Conservation (phyloP, 2,113 vertebrate species). For the Mungos mungo region DNA sequence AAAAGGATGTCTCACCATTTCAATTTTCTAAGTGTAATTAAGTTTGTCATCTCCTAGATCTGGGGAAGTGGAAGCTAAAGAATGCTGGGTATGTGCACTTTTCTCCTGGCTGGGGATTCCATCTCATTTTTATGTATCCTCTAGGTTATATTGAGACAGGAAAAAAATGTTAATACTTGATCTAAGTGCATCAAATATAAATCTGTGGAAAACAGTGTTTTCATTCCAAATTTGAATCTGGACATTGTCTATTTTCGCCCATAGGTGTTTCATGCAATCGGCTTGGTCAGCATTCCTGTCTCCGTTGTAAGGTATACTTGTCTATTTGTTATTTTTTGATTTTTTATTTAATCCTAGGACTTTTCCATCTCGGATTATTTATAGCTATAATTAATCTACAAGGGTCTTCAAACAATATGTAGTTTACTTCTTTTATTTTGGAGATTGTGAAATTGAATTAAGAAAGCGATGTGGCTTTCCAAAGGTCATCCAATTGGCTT, state of each 20-base stretch:
- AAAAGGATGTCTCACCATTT: neutral
- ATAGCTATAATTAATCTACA: neutral
- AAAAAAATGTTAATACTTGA: neutral
- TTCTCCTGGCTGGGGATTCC: neutral
- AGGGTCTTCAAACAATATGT: neutral
- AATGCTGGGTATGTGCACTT: neutral
- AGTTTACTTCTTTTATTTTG: neutral
- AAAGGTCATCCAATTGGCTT: neutral
- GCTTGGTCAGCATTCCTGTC: conserved; percentile 96
- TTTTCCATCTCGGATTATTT: neutral
- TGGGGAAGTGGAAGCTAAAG: neutral
- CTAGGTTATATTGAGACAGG: neutral
- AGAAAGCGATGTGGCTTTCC: neutral
- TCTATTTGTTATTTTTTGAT: neutral
- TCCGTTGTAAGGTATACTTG: conserved; percentile 94
- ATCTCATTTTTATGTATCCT: neutral
- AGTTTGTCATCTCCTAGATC: neutral
- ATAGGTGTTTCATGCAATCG: conserved; percentile 97
- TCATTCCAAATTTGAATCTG: neutral
- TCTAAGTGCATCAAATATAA: neutral
- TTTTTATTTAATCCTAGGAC: neutral
- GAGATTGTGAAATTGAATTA: neutral
- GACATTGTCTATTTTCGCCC: conserved; percentile 53
- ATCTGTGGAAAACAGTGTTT: neutral
- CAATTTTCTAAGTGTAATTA: neutral